Base-by-base conservation (phyloP, 2,797 vertebrate species). In the Anguilla megastoma region DNA sequence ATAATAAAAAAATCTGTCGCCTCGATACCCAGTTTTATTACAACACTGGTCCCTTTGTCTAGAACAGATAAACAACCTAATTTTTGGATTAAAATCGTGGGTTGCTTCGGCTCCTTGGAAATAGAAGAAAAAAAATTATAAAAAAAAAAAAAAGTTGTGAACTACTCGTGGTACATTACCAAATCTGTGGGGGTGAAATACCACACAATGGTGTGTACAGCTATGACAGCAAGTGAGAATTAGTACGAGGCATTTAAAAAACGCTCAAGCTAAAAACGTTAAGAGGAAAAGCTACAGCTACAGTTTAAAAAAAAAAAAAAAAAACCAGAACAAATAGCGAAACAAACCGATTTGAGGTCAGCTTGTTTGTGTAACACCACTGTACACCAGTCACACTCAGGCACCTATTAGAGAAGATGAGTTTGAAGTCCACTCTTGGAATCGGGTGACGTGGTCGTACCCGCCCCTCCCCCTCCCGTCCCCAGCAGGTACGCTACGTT, bases 11-110 rank as follows among this genome's bases (percentile, higher is more conserved):
- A 45, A n/a, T 14, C 45, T 48, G 2, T n/a, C 41, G 56, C 33
- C 63, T 36, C 56, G 3, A 60, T 24, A 54, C 69, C 83, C 58
- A 45, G 27, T 88, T 33, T 18, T 50, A 41, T 18, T 30, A 0
- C n/a, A 30, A 85, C 84, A n/a, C 80, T 84, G 87, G 87, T 83
- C 86, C 87, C 58, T 56, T 66, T 84, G 16, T 33, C 18, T 52
- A 30, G n/a, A 12, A 84, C 21, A 87, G 18, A 36, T 45, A 21
- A 80, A 76, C 71, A 60, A 66, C 18, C 24, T 56, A 2, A 66
- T 21, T 24, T 7, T 66, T 74, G 87, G 48, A 54, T 54, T 74
- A 10, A 52, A 84, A 52, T 84, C 30, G 54, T 18, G 84, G 30
- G 82, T n/a, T 56, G 24, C 27, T 80, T 84, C 52, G 18, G 58